Evolutionary conservation across 1,140 invertebrate genomes (phyloP).

Genomic region (Charaxes varanes): DNA sequence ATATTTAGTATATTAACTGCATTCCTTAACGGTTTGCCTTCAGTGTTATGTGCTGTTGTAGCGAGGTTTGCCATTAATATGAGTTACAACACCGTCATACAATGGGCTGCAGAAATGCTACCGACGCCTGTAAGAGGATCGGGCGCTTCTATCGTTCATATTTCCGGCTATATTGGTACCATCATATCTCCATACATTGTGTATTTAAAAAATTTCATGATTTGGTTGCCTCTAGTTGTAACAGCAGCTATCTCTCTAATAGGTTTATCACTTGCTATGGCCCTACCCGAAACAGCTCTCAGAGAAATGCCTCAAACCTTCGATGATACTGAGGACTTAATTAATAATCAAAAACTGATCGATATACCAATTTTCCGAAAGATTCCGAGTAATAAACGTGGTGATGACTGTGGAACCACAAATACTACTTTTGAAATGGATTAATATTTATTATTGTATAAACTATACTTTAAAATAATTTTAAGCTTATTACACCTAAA

Average conservation of each 20-base stretch:
- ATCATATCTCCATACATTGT: constrained; percentile 50
- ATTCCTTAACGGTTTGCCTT: constrained; percentile 38
- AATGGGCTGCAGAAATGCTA: constrained; percentile 55
- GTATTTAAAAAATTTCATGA: constrained; percentile 37
- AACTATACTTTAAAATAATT: too few relatives aligned
- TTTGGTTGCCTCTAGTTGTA: constrained; percentile 81
- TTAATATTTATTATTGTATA: constrained; percentile 2
- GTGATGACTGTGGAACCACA: constrained; percentile 17
- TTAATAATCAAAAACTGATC: constrained; percentile 31
- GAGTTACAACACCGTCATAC: constrained; percentile 34
- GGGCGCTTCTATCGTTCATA: constrained; percentile 76
- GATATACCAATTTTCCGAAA: constrained; percentile 29
- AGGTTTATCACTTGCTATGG: constrained; percentile 78
- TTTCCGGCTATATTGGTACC: constrained; percentile 68
- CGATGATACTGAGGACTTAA: constrained; percentile 78
- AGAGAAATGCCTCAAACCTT: constrained; percentile 85
- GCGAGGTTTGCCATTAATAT: constrained; percentile 54
- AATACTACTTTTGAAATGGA: constrained; percentile 37
- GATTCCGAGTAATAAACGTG: constrained; percentile 14
- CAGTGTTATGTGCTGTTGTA: constrained; percentile 44
- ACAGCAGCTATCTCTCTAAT: constrained; percentile 81
- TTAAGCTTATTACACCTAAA: too few relatives aligned
- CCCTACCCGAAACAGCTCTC: constrained; percentile 85
- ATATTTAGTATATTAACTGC: constrained; percentile 41
- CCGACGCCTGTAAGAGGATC: constrained; percentile 80